phyloP scores from a whole-genome alignment of 2,888 invertebrate genomes.

The Polydesmus complanatus region DNA sequence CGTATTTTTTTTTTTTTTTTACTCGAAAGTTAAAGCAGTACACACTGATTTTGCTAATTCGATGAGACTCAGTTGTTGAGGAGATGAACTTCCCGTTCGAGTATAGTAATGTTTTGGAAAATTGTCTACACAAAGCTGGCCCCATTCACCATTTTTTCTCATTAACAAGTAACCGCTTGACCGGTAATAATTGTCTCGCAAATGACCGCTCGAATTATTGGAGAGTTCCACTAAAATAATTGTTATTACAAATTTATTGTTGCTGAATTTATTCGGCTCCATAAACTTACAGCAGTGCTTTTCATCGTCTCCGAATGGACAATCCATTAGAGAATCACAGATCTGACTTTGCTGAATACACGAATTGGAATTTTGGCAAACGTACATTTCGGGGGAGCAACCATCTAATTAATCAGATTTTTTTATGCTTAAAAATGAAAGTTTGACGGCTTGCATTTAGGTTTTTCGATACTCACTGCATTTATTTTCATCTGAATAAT shows the following conservation, averaged over 20 bases:
- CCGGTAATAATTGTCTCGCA: constrained; percentile 42
- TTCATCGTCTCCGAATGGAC: constrained; percentile 52
- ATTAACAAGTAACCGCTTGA: constrained; percentile 53
- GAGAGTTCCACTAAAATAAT: background rate
- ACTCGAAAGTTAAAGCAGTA: constrained; percentile 61
- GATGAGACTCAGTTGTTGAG: constrained; percentile 33
- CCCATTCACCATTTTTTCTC: constrained; percentile 59
- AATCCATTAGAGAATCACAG: constrained; percentile 45
- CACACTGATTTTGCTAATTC: constrained; percentile 62
- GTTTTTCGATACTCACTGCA: too few relatives aligned
- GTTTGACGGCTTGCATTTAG: constrained; percentile 5
- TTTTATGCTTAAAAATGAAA: background rate
- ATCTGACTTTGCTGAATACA: constrained; percentile 51
- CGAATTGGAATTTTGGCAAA: constrained; percentile 55
- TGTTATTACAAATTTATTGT: too few relatives aligned
- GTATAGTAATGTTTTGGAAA: constrained; percentile 29
- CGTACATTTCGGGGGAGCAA: constrained; percentile 56
- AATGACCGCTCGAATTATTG: background rate
- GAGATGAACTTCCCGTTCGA: constrained; percentile 33
- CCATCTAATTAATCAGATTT: constrained; percentile 41
- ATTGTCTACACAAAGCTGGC: constrained; percentile 56
- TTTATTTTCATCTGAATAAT: constrained; percentile 59
- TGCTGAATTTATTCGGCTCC: too few relatives aligned
- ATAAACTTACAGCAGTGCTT: constrained; percentile 45
- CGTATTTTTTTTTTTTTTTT: constrained; percentile 17